A percentile compares a stretch with the other conserved stretches of the same genome.
phyloP scores from a whole-genome alignment of 2,888 invertebrate genomes.

The Ochropleura leucogaster region DNA sequence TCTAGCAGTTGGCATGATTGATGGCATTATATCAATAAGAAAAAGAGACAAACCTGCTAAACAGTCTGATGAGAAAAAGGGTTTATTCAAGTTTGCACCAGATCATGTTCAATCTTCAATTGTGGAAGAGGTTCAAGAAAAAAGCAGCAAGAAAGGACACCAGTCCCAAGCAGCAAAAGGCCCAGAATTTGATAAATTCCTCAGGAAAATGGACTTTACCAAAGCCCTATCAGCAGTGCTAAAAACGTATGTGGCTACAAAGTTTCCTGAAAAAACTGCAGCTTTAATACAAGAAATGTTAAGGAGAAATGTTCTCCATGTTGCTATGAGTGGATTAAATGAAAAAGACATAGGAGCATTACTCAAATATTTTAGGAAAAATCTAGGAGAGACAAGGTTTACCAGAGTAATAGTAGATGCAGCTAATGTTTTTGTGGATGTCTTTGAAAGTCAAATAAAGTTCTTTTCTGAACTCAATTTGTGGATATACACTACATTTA shows the following conservation, averaged over 20 bases:
- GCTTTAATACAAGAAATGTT: conserved; percentile 96
- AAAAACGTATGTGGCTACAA: conserved; percentile 89
- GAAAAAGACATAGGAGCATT: conserved; percentile 92
- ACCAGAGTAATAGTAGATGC: conserved; percentile 94
- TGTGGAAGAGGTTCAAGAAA: conserved; percentile 89
- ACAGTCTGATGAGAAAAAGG: conserved; percentile 78
- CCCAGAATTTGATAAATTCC: conserved; percentile 92
- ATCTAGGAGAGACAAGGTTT: conserved; percentile 94
- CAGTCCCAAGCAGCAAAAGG: conserved; percentile 72
- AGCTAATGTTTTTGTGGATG: conserved; percentile 93
- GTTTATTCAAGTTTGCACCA: conserved; percentile 88
- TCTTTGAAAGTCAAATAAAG: conserved; percentile 92
- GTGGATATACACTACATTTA: conserved; percentile 91
- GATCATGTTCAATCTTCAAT: conserved; percentile 81
- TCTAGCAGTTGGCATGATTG: conserved; percentile 97
- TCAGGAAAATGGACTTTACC: conserved; percentile 95
- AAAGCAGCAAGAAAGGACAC: conserved; percentile 69
- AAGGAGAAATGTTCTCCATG: conserved; percentile 94
- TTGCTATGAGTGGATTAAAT: conserved; percentile 94
- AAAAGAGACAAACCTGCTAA: conserved; percentile 92
- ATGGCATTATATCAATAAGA: conserved; percentile 97
- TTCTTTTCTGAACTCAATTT: conserved; percentile 91
- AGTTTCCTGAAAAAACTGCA: conserved; percentile 94
- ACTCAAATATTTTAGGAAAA: conserved; percentile 94
- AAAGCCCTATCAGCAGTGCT: conserved; percentile 95